Evolutionary conservation across 2,888 invertebrate species (phyloP), one percentile per base, ranked within the genome.

Genomic region (Encarsia formosa): DNA sequence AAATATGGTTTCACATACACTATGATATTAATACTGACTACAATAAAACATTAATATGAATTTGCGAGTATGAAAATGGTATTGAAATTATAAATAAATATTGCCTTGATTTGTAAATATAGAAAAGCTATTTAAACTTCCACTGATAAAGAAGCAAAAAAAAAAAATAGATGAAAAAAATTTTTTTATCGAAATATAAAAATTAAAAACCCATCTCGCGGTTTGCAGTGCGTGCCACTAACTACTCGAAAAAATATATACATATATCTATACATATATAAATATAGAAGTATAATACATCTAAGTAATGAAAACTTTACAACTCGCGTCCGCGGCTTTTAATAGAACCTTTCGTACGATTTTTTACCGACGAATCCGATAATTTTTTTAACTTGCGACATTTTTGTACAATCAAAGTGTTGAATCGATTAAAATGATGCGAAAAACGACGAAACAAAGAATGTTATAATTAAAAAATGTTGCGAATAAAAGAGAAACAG

Each of bases 91-190:
- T n/a, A n/a, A n/a, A n/a, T n/a, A n/a, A n/a, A n/a, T n/a, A 54
- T 67, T 71, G 74, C 72, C 72, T 73, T 72, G 68, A 73, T 70
- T 69, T 74, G 73, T 74, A 74, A 72, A 74, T 74, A 73, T 70
- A 65, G 63, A 59, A 62, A 62, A 60, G 15, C 22, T 49, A 47
- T 52, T 37, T 29, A 40, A 65, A 70, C 67, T 71, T 71, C 68
- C 69, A 65, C 61, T 66, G 63, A 65, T 59, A 42, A 55, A 26
- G 39, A 47, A 40, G 24, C 5, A 18, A 23, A 2, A 23, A 49
- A 24, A 5, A 41, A 50, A 39, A 40, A 41, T 44, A 31, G 45
- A 37, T 29, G 31, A 43, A 22, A 41, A 13, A 19, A 11, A 4
- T 19, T 40, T 42, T 26, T 26, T 26, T 26, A 26, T 26, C 26